Evolutionary conservation across 2,888 invertebrate genomes (phyloP).

Genomic region (Drosophila niveifrons): DNA sequence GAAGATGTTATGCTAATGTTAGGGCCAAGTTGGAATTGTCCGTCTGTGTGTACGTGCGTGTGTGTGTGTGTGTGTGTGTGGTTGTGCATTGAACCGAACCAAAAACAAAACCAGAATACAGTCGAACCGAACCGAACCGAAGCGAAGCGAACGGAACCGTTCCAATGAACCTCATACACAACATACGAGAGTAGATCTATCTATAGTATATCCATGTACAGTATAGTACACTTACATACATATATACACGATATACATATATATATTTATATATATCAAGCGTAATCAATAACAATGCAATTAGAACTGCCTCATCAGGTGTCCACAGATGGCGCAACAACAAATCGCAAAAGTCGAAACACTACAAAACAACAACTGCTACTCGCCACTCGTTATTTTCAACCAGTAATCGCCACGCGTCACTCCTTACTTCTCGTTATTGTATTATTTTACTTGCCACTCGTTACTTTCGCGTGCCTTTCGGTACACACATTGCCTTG

Average conservation of each 20-base stretch:
- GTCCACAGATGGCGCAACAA: slow-evolving; percentile 7
- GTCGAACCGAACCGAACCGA: slow-evolving; percentile 26
- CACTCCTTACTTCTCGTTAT: neutral
- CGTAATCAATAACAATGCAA: slow-evolving; percentile 26
- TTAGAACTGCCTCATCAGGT: slow-evolving; percentile 48
- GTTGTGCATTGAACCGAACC: slow-evolving; percentile 2
- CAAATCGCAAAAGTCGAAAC: slow-evolving; percentile 5
- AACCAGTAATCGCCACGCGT: neutral
- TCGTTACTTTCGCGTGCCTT: slow-evolving; percentile 4
- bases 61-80: slow-evolving; percentile 28
- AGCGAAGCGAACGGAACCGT: slow-evolving; percentile 51
- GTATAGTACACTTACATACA: neutral
- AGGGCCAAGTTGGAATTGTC: slow-evolving; percentile 67
- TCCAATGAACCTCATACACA: slow-evolving; percentile 48
- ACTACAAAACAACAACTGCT: too few relatives aligned
- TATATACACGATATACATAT: slow-evolving; percentile 7
- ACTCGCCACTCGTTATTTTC: slow-evolving; percentile 5
- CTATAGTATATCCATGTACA: slow-evolving; percentile 3
- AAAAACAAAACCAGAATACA: slow-evolving; percentile 11
- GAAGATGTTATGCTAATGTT: slow-evolving; percentile 45
- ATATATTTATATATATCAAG: slow-evolving; percentile 9
- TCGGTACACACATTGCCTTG: neutral
- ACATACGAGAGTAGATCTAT: slow-evolving; percentile 3
- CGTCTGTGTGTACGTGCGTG: slow-evolving; percentile 33
- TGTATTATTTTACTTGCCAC: neutral